Evolutionary conservation across 2,888 invertebrate species (phyloP).

Genomic region (Peribatodes rhomboidaria): DNA sequence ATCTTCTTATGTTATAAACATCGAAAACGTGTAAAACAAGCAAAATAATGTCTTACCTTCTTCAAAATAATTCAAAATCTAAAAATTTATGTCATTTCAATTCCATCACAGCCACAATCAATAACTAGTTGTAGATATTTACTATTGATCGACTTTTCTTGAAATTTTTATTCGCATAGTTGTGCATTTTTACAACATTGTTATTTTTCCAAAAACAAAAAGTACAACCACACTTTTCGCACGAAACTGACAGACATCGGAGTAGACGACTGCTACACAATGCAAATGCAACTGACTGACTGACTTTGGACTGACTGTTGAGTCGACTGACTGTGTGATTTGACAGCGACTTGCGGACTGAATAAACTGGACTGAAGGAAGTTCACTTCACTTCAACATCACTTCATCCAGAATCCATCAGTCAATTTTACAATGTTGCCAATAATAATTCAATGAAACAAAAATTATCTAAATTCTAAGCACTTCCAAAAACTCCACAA

Average conservation of each 20-base stretch:
- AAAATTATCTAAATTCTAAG: no score
- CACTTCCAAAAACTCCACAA: no score
- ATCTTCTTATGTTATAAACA: not conserved
- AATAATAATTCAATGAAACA: no score
- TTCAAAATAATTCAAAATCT: conserved; percentile 11
- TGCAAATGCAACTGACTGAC: not conserved
- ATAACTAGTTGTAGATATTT: conserved; percentile 1
- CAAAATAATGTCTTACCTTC: conserved; percentile 24
- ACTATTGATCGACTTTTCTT: conserved; percentile 6
- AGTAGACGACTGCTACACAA: no score
- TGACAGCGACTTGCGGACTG: no score
- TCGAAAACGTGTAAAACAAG: not conserved
- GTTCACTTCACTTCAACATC: no score
- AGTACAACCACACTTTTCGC: conserved; percentile 66
- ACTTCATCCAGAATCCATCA: no score
- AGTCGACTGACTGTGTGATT: no score
- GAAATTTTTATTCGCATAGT: conserved; percentile 50
- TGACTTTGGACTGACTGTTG: not conserved
- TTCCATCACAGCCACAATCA: conserved; percentile 30
- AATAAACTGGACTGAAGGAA: no score
- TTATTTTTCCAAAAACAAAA: conserved; percentile 63
- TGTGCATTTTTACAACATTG: conserved; percentile 71
- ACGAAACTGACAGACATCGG: conserved; percentile 56
- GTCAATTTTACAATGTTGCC: no score
- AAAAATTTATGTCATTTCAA: conserved; percentile 33